Evolutionary conservation across 2,888 invertebrate species (phyloP), one percentile per base, ranked within the genome.

Genomic region (Galerucella nymphaeae): DNA sequence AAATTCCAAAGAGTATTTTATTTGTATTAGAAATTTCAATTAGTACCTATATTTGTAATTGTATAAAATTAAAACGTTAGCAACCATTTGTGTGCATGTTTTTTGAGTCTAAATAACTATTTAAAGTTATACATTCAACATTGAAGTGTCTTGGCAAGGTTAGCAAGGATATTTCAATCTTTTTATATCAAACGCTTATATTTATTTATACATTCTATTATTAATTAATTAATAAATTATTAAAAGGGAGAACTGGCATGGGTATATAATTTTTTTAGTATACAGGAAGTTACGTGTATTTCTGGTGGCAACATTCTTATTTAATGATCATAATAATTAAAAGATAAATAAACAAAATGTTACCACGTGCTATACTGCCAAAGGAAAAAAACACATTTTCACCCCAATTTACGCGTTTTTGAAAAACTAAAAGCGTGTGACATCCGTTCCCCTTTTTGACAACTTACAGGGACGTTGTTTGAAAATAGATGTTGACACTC

Each of bases 261-360:
- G 2, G 5, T 30, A 30, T 8, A 13, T n/a, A 48, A 2, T 53
- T 53, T 5, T 53, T 53, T 53, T 53, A 58, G 30, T 30, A 58
- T 5, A 58, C 1, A 55, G 58, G 23, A 58, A 58, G 18, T 58
- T 23, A 6, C 38, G 14, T 58, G 38, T 30, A 2, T 5, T 58
- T 5, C 9, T 30, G 38, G 38, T n/a, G 58, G n/a, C 38, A 53
- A 53, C 53, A 53, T 18, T 53, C 53, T 53, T 18, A 14, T 41
- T 61, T 67, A 67, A 63, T 71, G 55, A 71, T 66, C 71, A 57
- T 55, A 38, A 57, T 67, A 45, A 72, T 71, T 71, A 63, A 45
- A 30, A 66, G 18, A 48, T 20, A 65, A 59, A 53, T 65, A 69
- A 73, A 61, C 72, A 70, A 65, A 66, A 23, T 57, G 14, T n/a